Base-by-base conservation (phyloP, 2,888 invertebrate species). In the Noctua janthe region DNA sequence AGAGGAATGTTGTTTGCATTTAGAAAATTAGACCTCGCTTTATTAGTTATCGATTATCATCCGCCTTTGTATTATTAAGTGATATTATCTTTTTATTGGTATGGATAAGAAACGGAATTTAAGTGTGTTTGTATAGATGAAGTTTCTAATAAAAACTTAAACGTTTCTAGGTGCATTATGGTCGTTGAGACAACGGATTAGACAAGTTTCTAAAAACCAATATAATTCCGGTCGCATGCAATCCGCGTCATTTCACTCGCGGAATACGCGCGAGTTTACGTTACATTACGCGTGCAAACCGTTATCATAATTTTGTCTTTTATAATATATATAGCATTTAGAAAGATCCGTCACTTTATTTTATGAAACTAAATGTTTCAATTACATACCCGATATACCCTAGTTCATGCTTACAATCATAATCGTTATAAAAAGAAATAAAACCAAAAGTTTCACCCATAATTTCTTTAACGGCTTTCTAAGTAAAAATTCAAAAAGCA, bases 1-100 rank as follows among this genome's bases (percentile, higher is more conserved):
- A 82, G 86, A 69, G 76, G 70, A 88, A 76, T 88, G 62, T 49
- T 64, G 86, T 78, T 78, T 81, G 76, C 54, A 74, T 81, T 85
- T 74, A 78, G 77, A 74, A 81, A 81, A 85, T 88, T 80, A 71
- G 76, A 81, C 67, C 62, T 77, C 47, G 66, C 49, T 80, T 66
- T 87, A 80, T 71, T 80, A 74, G 62, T 39, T 76, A 71, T 56
- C 23, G 86, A 86, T 59, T 66, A 70, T 70, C 15, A 6, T 43
- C 13, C n/a, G 47, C 15, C 43, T 67, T 77, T 51, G 10, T 79
- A 59, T 6, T 62, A 43, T 51, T 35, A 17, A n/a, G 4, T 23
- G 35, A 13, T 20, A 23, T 76, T 47, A 51, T 76, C 59, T 15
- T 20, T 59, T 67, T 20, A 64, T 0, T 0, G 1, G 4, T 2